These are phyloP conservation scores for Drosophila greeni DNA, from an alignment of 2,888 invertebrate species.

Conservation along the genomic window DNA sequence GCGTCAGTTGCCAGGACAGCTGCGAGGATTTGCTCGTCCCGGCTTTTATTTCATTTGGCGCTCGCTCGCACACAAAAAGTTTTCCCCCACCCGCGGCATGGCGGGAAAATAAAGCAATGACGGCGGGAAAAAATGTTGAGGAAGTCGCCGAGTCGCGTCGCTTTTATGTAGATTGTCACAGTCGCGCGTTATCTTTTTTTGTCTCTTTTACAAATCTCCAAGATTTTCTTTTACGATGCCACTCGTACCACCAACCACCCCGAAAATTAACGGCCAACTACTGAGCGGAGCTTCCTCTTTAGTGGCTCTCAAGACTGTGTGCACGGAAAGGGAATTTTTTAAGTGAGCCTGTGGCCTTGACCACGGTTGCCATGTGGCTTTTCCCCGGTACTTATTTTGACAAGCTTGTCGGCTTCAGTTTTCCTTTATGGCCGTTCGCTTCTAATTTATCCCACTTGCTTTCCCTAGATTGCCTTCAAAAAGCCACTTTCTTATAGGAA, in stretches of 20 bases:
- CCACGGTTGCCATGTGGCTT: constrained; percentile 15
- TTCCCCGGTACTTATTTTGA: constrained; percentile 22
- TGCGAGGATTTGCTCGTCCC: constrained; percentile 29
- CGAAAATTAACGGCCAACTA: constrained; percentile 22
- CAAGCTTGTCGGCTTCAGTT: constrained; percentile 16
- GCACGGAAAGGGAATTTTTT: not conserved
- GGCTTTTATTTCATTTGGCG: constrained; percentile 17
- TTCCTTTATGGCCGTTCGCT: constrained; percentile 4
- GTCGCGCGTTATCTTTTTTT: constrained; percentile 22
- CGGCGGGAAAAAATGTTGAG: constrained; percentile 5
- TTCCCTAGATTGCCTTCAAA: not conserved
- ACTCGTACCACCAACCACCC: not conserved
- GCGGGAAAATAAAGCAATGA: constrained; percentile 9
- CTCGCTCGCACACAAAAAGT: constrained; percentile 6
- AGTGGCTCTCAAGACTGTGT: not conserved
- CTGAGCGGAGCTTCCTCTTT: constrained; percentile 1
- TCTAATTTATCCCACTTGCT: constrained; percentile 3
- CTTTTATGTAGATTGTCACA: constrained; percentile 43
- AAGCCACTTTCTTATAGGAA: not conserved
- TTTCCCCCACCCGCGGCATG: not conserved
- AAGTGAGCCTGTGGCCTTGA: constrained; percentile 3
- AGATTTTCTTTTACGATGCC: constrained; percentile 26
- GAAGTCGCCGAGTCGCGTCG: constrained; percentile 21
- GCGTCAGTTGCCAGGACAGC: constrained; percentile 60
- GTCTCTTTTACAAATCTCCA: constrained; percentile 16